Evolutionary conservation across 2,113 vertebrate species (phyloP), one percentile per base, ranked within the genome.

Genomic region (Meles meles): DNA sequence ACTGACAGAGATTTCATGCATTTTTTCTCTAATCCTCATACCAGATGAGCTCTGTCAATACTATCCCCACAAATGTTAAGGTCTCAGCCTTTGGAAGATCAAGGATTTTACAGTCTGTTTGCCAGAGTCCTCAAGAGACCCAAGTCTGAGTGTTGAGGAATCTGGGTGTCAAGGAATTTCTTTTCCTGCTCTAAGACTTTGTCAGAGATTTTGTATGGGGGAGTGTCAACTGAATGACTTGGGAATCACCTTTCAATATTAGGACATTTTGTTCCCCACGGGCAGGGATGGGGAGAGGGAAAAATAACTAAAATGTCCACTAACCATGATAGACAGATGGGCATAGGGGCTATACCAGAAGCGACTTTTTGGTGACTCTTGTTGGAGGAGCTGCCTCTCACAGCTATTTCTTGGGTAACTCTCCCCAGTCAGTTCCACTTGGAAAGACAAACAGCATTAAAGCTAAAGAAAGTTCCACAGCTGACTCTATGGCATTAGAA

Each of bases 391-490:
- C 49, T 18, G 37, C n/a, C 83, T 97, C n/a, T 72, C 52, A 90
- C 27, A 23, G 57, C 55, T 96, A 4, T 67, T 83, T 93, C 65
- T 84, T 95, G 59, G 84, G 52, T 82, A 85, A 79, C 49, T 12
- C 29, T 91, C 17, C 49, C 14, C 57, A n/a, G 34, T 89, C 93
- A 49, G 37, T 94, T 96, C 69, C 44, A 77, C 65, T 91, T 88
- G 97, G 98, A 97, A 98, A 96, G 71, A 90, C 90, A 98, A 98
- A 96, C n/a, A 94, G 39, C 72, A 94, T 44, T 95, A 91, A 96
- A 79, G 89, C n/a, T 88, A 93, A 86, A 97, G 95, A 84, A 94
- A 76, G 42, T 95, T 94, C 65, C 84, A 92, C 71, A 29, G 63
- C 34, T 71, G 55, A 88, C 85, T 93, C 91, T 88, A 61, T 59